Conservation (phyloP, 2,888 invertebrate genomes). For the Beris morrisii region DNA sequence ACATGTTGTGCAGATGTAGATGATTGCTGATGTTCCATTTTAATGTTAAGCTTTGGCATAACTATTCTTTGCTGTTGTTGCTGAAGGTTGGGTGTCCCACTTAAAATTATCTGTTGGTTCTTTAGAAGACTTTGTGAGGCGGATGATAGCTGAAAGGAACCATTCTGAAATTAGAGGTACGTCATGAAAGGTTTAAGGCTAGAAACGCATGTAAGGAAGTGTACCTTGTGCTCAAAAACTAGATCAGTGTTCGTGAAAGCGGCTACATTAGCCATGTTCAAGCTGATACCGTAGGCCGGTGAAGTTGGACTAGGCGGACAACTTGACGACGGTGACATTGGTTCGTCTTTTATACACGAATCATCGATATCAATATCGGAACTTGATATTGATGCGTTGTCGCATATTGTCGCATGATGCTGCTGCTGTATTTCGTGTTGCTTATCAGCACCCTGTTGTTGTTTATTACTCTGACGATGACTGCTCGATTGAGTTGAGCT, state of each 20-base stretch:
- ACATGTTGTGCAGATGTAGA: slow-evolving; percentile 11
- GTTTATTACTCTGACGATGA: slow-evolving; percentile 33
- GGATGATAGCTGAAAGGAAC: slow-evolving; percentile 62
- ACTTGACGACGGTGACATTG: slow-evolving; percentile 72
- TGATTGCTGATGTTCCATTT: slow-evolving; percentile 59
- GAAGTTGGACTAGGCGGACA: slow-evolving; percentile 67
- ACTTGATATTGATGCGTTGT: slow-evolving; percentile 41
- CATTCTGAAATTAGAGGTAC: slow-evolving; percentile 55
- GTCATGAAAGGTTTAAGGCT: neutral
- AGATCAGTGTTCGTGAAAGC: slow-evolving; percentile 61
- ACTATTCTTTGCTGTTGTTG: slow-evolving; percentile 53
- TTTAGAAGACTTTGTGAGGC: slow-evolving; percentile 59
- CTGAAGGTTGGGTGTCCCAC: slow-evolving; percentile 50
- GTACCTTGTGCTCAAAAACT: slow-evolving; percentile 66
- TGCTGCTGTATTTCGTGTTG: slow-evolving; percentile 42
- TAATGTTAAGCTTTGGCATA: slow-evolving; percentile 71
- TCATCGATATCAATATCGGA: slow-evolving; percentile 56
- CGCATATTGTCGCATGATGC: slow-evolving; percentile 47
- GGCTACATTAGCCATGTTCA: slow-evolving; percentile 55
- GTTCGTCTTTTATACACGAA: slow-evolving; percentile 72
- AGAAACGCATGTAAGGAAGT: neutral
- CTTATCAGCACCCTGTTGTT: slow-evolving; percentile 34
- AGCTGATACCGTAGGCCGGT: slow-evolving; percentile 44
- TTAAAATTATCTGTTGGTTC: slow-evolving; percentile 50
- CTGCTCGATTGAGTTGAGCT: slow-evolving; percentile 33